These are phyloP conservation scores for Nowickia ferox DNA, from an alignment of 2,888 invertebrate genomes.

Conservation along the genomic window DNA sequence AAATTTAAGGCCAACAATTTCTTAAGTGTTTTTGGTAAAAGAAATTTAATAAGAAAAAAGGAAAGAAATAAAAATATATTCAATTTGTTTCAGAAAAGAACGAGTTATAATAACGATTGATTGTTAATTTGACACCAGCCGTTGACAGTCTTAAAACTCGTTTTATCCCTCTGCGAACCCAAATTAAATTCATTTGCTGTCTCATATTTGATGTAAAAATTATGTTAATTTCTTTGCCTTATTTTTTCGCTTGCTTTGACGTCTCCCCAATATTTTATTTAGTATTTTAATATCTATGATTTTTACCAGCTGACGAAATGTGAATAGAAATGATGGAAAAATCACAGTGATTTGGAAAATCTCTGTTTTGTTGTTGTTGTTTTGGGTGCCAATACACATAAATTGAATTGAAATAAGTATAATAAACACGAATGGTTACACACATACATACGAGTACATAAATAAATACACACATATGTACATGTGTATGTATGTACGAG, in stretches of 20 bases:
- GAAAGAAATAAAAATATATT: no score
- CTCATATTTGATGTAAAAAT: background rate
- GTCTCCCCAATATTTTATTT: background rate
- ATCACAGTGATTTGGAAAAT: constrained; percentile 28
- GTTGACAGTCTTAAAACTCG: no score
- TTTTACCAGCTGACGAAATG: constrained; percentile 2
- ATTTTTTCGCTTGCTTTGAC: no score
- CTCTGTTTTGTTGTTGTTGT: background rate
- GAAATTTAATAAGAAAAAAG: no score
- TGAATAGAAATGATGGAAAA: constrained; percentile 27
- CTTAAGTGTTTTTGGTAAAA: no score
- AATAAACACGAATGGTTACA: background rate
- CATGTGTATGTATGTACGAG: background rate
- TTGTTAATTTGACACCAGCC: no score
- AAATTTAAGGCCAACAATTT: no score
- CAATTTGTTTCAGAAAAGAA: no score
- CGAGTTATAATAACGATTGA: no score
- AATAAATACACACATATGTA: background rate
- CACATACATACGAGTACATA: background rate
- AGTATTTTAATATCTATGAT: constrained; percentile 13
- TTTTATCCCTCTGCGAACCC: no score
- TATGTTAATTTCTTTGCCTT: background rate
- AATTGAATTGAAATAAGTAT: constrained; percentile 21
- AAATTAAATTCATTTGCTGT: background rate
- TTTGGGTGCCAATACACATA: background rate